These are phyloP conservation scores for Peromyscus polionotus DNA, from an alignment of 2,113 vertebrate genomes.

Conservation along the genomic window DNA sequence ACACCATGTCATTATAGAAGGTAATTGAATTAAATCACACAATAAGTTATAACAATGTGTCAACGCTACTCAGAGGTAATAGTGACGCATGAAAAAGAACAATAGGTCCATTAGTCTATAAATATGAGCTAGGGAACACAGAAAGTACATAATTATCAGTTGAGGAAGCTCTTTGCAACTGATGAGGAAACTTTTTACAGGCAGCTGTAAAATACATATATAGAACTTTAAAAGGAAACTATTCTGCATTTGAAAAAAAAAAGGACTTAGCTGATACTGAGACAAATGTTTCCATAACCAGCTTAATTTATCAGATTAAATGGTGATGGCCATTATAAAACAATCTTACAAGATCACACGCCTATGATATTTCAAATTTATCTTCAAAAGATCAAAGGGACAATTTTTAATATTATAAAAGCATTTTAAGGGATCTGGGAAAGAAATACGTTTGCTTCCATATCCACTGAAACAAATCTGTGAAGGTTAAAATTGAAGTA, in stretches of 20 bases:
- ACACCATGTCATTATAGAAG: constrained; percentile 34
- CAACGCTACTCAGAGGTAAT: constrained; percentile 26
- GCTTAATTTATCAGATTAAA: neutral
- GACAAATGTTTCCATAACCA: constrained; percentile 1
- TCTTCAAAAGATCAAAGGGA: neutral
- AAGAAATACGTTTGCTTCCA: neutral
- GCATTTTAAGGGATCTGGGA: neutral
- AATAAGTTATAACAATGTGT: constrained; percentile 26
- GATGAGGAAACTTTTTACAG: constrained; percentile 54
- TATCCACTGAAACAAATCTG: neutral
- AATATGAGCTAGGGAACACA: neutral
- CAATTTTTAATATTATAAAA: neutral
- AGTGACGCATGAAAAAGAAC: constrained; percentile 31
- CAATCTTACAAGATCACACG: neutral
- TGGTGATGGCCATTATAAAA: neutral
- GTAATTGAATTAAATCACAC: constrained; percentile 53
- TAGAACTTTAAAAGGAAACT: constrained; percentile 56
- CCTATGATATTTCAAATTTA: constrained; percentile 5
- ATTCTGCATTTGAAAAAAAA: neutral
- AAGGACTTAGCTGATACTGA: neutral
- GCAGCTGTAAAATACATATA: neutral
- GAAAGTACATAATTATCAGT: constrained; percentile 40
- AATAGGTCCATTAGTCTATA: constrained; percentile 25
- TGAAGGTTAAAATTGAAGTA: neutral
- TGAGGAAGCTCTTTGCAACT: constrained; percentile 26